These are phyloP conservation scores for Callosobruchus maculatus DNA, from an alignment of 2,888 invertebrate species.

Conservation along the genomic window DNA sequence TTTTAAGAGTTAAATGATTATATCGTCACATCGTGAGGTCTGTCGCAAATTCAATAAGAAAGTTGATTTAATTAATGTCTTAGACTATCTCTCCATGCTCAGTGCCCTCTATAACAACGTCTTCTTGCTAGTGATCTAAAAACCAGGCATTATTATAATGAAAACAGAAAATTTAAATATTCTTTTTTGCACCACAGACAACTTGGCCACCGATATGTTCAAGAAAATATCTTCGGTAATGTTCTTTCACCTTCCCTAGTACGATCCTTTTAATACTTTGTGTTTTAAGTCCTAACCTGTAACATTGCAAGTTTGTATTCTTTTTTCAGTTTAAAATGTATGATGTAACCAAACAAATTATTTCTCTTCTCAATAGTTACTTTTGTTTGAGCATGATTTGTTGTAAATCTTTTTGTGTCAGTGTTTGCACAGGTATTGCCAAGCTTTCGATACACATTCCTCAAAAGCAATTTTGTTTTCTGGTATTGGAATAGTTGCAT, in stretches of 20 bases:
- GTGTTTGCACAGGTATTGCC: not conserved
- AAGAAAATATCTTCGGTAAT: not conserved
- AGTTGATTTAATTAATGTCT: no score
- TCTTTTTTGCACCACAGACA: slow-evolving; percentile 42
- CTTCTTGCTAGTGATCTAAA: not conserved
- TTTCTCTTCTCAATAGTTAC: not conserved
- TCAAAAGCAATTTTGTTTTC: not conserved
- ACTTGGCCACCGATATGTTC: slow-evolving; percentile 44
- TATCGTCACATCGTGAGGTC: no score
- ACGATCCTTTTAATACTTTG: not conserved
- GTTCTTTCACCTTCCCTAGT: not conserved
- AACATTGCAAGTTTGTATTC: not conserved
- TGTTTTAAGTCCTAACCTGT: not conserved
- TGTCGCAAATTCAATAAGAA: no score
- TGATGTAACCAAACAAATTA: not conserved
- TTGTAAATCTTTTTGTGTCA: not conserved
- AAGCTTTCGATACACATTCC: not conserved
- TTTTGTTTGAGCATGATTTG: slow-evolving; percentile 1
- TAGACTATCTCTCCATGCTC: no score
- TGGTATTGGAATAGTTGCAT: not conserved
- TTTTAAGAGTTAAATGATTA: no score
- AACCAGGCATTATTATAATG: slow-evolving; percentile 14
- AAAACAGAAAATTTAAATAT: slow-evolving; percentile 30
- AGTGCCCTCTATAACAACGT: not conserved
- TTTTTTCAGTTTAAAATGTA: not conserved